Conservation (phyloP, 1,140 invertebrate species). For the Bombus confusus region DNA sequence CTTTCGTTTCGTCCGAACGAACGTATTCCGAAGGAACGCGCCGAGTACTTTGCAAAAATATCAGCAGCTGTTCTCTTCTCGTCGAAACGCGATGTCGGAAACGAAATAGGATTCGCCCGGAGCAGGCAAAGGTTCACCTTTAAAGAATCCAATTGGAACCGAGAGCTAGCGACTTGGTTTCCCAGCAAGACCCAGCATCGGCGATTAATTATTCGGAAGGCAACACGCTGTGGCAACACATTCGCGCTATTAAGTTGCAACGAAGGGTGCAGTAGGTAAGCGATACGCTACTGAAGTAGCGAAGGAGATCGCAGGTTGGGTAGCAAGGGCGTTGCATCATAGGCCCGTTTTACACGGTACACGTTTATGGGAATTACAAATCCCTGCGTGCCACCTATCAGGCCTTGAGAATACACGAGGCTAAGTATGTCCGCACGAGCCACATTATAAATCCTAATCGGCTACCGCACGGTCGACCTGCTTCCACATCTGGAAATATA, state of each 20-base stretch:
- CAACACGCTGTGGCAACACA: no score
- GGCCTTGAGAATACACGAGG: conserved; percentile 31
- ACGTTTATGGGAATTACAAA: conserved; percentile 63
- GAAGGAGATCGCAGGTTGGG: conserved; percentile 52
- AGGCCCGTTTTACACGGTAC: conserved; percentile 44
- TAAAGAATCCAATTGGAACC: background rate
- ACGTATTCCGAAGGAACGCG: no score
- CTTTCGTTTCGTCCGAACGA: no score
- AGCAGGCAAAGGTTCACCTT: background rate
- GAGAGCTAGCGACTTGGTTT: no score
- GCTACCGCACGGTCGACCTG: conserved; percentile 12
- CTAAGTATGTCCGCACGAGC: conserved; percentile 46
- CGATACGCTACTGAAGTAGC: conserved; percentile 27
- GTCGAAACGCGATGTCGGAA: background rate
- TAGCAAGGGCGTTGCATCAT: conserved; percentile 60
- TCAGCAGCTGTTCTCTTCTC: no score
- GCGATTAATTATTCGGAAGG: background rate
- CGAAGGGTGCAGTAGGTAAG: background rate
- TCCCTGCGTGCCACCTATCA: conserved; percentile 13
- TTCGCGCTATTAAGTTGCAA: conserved; percentile 1
- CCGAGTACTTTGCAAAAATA: background rate
- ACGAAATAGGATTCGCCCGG: background rate
- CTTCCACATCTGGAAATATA: conserved; percentile 18
- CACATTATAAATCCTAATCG: conserved; percentile 62
- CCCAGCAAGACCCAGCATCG: background rate